Base-by-base conservation (phyloP, 1,140 invertebrate genomes). In the Hyles vespertilio region DNA sequence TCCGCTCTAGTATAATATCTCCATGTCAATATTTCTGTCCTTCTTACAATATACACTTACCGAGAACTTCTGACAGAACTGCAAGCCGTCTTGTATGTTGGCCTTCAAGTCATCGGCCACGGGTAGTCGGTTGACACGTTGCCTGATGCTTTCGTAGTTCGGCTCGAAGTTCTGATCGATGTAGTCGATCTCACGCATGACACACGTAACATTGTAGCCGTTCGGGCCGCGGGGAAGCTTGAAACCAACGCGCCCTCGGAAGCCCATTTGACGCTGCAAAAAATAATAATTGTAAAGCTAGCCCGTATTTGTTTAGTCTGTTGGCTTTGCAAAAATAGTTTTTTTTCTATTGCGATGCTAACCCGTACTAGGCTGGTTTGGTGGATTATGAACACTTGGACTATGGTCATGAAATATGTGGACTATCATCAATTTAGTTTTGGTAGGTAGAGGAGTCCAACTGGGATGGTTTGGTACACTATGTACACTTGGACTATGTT, bases 151-250 rank as follows among this genome's bases (percentile, higher is more conserved):
- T 22, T 87, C 87, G 67, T 90, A 93, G 77, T 93, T 92, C 0
- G 92, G 92, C 69, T 93, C 92, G 65, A 93, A 77, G 70, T 91
- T 92, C 61, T 90, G 70, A 65, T 93, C 92, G 67, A 93, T 90
- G 77, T 93, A 93, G 51, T 92, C 92, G 1, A 93, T 84, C 72
- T 93, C 92, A 69, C 93, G 92, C 92, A 93, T 93, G 22, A 93
- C 91, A 69, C 92, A 93, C 0, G 92, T 93, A 3, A 93, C 90
- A 72, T 93, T 93, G 47, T 89, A 81, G 0, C 91, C 85, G 54
- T 81, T 85, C 53, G 91, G 79, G n/a, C 87, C 85, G 4, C 89
- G 79, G 3, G 91, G 77, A 3, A 91, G 88, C 52, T 92, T 74
- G 9, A 91, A 64, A 56, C 93, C 92, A 33, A 93, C 62, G 49